Evolutionary conservation across 2,113 vertebrate genomes (phyloP).

Genomic region (Micronycteris hirsuta): DNA sequence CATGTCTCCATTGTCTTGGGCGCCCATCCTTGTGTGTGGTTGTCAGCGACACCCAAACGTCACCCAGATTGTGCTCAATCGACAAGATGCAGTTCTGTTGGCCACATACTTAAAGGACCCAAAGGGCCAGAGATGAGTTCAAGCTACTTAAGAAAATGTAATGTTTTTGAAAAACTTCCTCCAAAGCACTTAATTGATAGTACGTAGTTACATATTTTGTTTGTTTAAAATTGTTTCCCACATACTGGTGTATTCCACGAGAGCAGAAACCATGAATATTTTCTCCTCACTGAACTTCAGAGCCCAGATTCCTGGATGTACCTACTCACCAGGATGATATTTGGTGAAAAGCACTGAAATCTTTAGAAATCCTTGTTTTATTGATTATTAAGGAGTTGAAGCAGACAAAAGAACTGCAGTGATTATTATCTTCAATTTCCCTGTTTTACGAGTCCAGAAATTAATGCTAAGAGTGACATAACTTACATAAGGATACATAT

Average conservation of each 20-base stretch:
- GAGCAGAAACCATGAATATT: accelerated
- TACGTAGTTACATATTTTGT: not conserved
- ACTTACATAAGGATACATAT: not conserved
- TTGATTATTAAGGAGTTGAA: not conserved
- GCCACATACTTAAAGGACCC: not conserved
- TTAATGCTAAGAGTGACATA: not conserved
- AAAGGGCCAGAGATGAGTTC: not conserved
- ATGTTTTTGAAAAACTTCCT: not conserved
- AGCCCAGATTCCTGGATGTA: not conserved
- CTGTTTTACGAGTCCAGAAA: not conserved
- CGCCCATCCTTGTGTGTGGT: not conserved
- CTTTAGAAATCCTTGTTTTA: not conserved
- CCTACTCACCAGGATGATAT: too few relatives aligned
- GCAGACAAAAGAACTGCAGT: not conserved
- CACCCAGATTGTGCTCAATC: not conserved
- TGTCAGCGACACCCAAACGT: not conserved
- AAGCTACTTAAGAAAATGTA: not conserved
- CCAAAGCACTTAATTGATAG: not conserved
- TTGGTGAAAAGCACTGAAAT: not conserved
- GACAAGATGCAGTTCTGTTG: not conserved
- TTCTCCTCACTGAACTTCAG: not conserved
- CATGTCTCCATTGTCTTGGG: accelerated
- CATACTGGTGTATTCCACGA: not conserved
- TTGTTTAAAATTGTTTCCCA: not conserved
- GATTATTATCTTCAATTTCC: not conserved